Conservation (phyloP, 2,888 invertebrate genomes). For the Standfussiana lucernea region DNA sequence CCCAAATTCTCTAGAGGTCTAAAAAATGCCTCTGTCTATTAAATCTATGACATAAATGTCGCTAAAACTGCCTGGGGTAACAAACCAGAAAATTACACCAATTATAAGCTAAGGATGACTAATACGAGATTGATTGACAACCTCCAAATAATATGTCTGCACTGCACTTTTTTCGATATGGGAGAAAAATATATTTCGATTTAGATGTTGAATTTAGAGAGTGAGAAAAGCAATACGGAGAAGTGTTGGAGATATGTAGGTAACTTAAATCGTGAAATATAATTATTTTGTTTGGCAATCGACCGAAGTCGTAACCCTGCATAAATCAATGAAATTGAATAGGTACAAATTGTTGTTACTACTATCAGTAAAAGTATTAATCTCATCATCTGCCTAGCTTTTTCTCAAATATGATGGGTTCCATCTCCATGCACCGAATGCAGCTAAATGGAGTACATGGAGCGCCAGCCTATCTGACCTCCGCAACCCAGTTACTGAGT, state of each 20-base stretch:
- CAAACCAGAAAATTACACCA: slow-evolving; percentile 61
- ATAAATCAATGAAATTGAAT: neutral
- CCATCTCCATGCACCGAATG: neutral
- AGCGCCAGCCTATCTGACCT: neutral
- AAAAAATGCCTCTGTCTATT: slow-evolving; percentile 44
- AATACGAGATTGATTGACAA: slow-evolving; percentile 42
- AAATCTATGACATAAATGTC: slow-evolving; percentile 64
- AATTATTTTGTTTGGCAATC: neutral
- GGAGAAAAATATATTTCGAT: neutral
- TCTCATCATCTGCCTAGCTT: neutral
- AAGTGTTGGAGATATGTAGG: neutral
- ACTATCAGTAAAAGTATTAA: neutral
- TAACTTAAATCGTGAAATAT: neutral
- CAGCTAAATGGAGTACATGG: neutral
- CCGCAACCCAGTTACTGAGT: neutral
- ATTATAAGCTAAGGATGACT: slow-evolving; percentile 55
- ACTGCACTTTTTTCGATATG: neutral
- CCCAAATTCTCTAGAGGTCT: slow-evolving; percentile 37
- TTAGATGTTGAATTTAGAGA: neutral
- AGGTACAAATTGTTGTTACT: neutral
- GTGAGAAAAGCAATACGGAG: neutral
- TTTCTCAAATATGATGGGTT: neutral
- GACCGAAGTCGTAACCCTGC: neutral
- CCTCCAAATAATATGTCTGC: slow-evolving; percentile 8
- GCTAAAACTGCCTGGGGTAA: slow-evolving; percentile 59